These are phyloP conservation scores for Cossypha caffra DNA, from an alignment of 2,797 vertebrate species.

Conservation along the genomic window DNA sequence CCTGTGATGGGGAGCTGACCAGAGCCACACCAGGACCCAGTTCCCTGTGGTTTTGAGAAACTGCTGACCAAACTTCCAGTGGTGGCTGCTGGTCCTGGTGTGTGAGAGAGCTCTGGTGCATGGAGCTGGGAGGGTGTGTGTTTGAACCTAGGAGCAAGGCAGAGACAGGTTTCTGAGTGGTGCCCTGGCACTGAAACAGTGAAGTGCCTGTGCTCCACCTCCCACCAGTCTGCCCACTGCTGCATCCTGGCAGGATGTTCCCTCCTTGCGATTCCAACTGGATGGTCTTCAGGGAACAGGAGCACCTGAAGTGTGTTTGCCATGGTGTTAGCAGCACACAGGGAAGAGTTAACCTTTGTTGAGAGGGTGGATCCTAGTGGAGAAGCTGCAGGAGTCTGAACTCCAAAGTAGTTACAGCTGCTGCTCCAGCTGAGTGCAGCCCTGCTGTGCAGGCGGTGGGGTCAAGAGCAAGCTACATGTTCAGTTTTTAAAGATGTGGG, in stretches of 20 bases:
- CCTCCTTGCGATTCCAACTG: fast-evolving
- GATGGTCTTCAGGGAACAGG: background rate
- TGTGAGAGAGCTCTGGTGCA: fast-evolving
- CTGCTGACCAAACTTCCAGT: background rate
- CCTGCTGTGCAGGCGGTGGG: fast-evolving
- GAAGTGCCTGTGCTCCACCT: fast-evolving
- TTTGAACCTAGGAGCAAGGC: background rate
- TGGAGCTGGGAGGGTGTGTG: fast-evolving
- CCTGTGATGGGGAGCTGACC: fast-evolving
- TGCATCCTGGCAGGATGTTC: background rate
- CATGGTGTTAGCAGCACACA: background rate
- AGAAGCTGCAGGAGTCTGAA: background rate
- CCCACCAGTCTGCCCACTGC: fast-evolving
- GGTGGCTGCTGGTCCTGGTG: background rate
- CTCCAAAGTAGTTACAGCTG: background rate
- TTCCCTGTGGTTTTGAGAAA: background rate
- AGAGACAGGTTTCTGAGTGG: fast-evolving
- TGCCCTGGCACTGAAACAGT: background rate
- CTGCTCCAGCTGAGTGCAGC: background rate
- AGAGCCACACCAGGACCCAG: background rate
- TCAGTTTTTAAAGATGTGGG: background rate
- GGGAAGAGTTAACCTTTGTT: background rate
- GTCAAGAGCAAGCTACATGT: background rate
- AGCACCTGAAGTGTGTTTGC: background rate
- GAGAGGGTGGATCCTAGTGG: background rate